phyloP scores from a whole-genome alignment of 2,888 invertebrate genomes.

The Thymelicus acteon region DNA sequence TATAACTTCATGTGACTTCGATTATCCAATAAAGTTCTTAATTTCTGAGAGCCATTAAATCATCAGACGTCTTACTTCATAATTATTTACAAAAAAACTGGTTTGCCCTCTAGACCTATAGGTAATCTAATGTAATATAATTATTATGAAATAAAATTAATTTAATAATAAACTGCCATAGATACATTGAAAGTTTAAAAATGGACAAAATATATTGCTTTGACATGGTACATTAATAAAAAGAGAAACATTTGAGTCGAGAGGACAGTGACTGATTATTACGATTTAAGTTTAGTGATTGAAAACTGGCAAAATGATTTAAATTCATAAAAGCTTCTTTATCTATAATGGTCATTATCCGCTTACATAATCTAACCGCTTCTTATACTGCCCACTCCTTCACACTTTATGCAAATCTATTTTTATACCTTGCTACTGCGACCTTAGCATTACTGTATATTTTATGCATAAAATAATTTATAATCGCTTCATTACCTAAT shows the following conservation, averaged over 20 bases:
- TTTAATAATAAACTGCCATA: no score
- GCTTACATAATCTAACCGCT: constrained; percentile 34
- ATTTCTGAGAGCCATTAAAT: neutral
- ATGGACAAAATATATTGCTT: neutral
- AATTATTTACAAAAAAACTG: neutral
- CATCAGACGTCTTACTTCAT: neutral
- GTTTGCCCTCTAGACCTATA: no score
- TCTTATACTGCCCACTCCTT: constrained; percentile 28
- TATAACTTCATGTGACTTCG: neutral
- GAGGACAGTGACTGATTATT: constrained; percentile 26
- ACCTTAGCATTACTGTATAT: neutral
- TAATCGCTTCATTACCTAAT: no score
- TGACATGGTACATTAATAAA: constrained; percentile 20
- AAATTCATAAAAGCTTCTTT: constrained; percentile 38
- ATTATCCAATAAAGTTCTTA: neutral
- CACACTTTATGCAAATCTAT: constrained; percentile 20
- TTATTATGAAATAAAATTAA: no score
- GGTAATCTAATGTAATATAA: no score
- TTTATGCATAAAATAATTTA: neutral
- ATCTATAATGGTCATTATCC: constrained; percentile 37
- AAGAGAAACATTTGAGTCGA: constrained; percentile 7
- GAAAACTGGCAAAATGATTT: constrained; percentile 35
- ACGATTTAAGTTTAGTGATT: constrained; percentile 30
- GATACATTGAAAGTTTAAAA: neutral
- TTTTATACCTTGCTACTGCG: constrained; percentile 2